Base-by-base conservation (phyloP, 2,888 invertebrate species). In the Hirtodrosophila duncani region DNA sequence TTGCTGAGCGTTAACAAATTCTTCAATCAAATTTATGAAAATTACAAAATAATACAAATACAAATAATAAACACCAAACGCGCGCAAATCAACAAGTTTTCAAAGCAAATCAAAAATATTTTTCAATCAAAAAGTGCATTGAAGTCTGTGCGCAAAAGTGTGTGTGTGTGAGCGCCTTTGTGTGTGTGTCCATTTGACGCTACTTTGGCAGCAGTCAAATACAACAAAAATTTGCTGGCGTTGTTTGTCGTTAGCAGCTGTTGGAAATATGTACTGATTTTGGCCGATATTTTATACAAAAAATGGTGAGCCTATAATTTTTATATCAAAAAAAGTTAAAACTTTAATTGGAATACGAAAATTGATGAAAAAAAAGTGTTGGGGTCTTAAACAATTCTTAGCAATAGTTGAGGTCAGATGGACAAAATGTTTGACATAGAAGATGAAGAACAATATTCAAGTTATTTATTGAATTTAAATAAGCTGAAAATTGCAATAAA, bases 201-300 rank as follows among this genome's bases (percentile, higher is more conserved):
- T 61, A 56, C 51, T 51, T 41, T 38, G 37, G 69, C 63, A 50
- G 55, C 67, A 50, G 65, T 61, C 68, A 58, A 50, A 44, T 60
- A 45, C 42, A 52, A 64, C 46, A 43, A 64, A 50, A 39, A 42
- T 56, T 59, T 57, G 79, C 71, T 75, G 63, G 67, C 61, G 63
- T 63, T 61, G 55, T 55, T 67, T 52, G 57, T 71, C 65, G 69
- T 65, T 78, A 65, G 65, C 83, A 81, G 77, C 83, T 82, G 81
- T 67, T 81, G 67, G 67, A 72, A 82, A 69, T 63, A 82, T 82
- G 83, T 68, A 71, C 63, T 82, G 82, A 82, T 79, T 79, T 81
- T 65, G 53, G 64, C 59, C 67, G 69, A 66, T 51, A 56, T 65
- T 67, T 64, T 21, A 58, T 52, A 49, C 67, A 82, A 58, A 79